Base-by-base conservation (phyloP, 2,888 invertebrate species). In the Stictocephala bisonia region DNA sequence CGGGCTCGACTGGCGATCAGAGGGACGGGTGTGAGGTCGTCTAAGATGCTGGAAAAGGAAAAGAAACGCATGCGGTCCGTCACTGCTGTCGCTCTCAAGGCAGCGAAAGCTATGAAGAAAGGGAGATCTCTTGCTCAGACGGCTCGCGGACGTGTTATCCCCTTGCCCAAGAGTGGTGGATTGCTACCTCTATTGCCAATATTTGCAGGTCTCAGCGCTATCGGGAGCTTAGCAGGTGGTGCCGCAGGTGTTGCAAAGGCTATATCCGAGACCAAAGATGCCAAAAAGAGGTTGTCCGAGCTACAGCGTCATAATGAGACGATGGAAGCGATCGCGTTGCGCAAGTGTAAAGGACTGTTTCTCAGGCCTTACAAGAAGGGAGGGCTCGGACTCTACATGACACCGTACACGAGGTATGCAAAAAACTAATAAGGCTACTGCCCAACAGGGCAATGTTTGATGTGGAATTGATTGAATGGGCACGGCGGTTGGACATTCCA, bases 241-340 rank as follows among this genome's bases (percentile, higher is more conserved):
- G 81, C 81, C 31, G 79, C 82, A 13, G 81, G 81, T 67, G 80
- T 84, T 29, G 79, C 80, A 3, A 83, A 82, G 71, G 80, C 82
- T 18, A 79, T 82, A 11, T 82, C 81, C 74, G 78, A 82, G 67
- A 79, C 81, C 2, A 82, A 81, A 74, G 72, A 69, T 58, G 82
- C 82, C 9, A 78, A 79, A 79, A 74, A 81, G 75, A 71, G 80
- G 74, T 76, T 82, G 44, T 72, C 77, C 18, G 82, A 84, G 78
- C 77, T 74, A 24, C 69, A 79, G 60, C 78, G 82, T 3, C 83
- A 83, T 74, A 84, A 84, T 76, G 74, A 79, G 76, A 76, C 74
- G n/a, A 83, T 83, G 82, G 83, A 84, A 79, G 77, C 80, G 51
- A 81, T 82, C 50, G 82, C 81, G 24, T 66, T 82, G 27, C 82